Conservation (phyloP, 2,113 vertebrate genomes). For the Harpagus bidentatus region DNA sequence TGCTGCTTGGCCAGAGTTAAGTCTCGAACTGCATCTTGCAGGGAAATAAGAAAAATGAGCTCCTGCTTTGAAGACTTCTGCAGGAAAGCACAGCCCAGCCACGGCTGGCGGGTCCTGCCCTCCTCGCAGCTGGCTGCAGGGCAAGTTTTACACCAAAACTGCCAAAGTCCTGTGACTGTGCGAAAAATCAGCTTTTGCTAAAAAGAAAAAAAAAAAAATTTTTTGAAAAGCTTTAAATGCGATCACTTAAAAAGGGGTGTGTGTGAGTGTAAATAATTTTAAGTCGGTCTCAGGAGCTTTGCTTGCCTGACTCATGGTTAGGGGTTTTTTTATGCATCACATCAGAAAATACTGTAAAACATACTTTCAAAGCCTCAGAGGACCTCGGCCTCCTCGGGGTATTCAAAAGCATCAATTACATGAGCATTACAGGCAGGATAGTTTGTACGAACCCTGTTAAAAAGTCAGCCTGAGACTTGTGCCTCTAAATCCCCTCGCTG, state of each 20-base stretch:
- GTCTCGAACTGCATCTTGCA: not conserved
- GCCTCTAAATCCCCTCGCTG: constrained; percentile 42
- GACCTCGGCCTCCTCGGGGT: not conserved
- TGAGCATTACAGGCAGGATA: not conserved
- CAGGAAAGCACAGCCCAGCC: not conserved
- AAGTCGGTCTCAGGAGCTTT: constrained; percentile 6
- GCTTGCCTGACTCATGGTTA: constrained; percentile 13
- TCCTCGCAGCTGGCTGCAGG: not conserved
- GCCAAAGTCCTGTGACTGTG: not conserved
- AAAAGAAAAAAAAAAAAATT: not conserved
- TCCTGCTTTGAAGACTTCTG: not conserved
- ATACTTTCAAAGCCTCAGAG: constrained; percentile 44
- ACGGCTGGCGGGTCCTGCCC: fast-evolving
- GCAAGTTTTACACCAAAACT: not conserved
- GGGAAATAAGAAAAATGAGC: not conserved
- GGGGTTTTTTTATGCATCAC: not conserved
- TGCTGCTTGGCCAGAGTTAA: not conserved
- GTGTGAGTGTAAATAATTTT: constrained; percentile 39
- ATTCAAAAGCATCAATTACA: constrained; percentile 61
- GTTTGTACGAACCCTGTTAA: constrained; percentile 53
- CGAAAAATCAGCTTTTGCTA: not conserved
- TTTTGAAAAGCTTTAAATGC: not conserved
- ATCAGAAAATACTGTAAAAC: constrained; percentile 58
- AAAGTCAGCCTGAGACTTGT: constrained; percentile 46
- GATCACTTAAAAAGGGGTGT: constrained; percentile 30